A percentile compares a stretch with the other conserved stretches of the same genome.
Conservation (phyloP, 2,888 invertebrate species). For the Temnothorax ravouxi region DNA sequence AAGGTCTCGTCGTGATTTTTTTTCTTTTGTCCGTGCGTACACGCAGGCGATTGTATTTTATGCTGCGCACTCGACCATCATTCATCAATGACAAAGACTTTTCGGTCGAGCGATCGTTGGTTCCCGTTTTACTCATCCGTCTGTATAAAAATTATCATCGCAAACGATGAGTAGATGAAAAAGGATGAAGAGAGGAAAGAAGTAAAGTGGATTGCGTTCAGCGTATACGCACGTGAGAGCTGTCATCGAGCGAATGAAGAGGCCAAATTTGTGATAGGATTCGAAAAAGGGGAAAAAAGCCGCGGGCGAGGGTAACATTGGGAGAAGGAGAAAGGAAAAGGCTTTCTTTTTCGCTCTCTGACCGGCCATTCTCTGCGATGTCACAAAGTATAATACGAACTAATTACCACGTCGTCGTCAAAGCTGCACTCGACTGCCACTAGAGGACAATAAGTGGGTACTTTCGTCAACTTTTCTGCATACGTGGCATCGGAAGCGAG, state of each 20-base stretch:
- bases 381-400: slow-evolving; percentile 84
- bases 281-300: slow-evolving; percentile 52
- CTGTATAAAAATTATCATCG: slow-evolving; percentile 46
- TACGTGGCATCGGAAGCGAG: slow-evolving; percentile 79
- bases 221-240: slow-evolving; percentile 63
- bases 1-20: slow-evolving; percentile 57
- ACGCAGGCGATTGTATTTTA: slow-evolving; percentile 55
- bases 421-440: slow-evolving; percentile 82
- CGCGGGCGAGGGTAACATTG: slow-evolving; percentile 30
- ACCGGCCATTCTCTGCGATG: slow-evolving; percentile 77
- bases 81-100: slow-evolving; percentile 73
- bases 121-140: slow-evolving; percentile 33
- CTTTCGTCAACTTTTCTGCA: slow-evolving; percentile 82
- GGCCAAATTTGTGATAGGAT: slow-evolving; percentile 78
- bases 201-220: slow-evolving; percentile 48
- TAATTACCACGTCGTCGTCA: slow-evolving; percentile 84
- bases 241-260: slow-evolving; percentile 58
- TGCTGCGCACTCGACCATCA: slow-evolving; percentile 68
- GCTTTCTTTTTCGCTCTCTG: slow-evolving; percentile 68
- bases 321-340: slow-evolving; percentile 39
- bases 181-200: neutral
- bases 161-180: slow-evolving; percentile 43
- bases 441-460: slow-evolving; percentile 81
- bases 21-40: slow-evolving; percentile 35
- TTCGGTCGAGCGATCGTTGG: slow-evolving; percentile 55